These are phyloP conservation scores for Notarius quadriscutis DNA, from an alignment of 2,113 vertebrate species.

Conservation along the genomic window DNA sequence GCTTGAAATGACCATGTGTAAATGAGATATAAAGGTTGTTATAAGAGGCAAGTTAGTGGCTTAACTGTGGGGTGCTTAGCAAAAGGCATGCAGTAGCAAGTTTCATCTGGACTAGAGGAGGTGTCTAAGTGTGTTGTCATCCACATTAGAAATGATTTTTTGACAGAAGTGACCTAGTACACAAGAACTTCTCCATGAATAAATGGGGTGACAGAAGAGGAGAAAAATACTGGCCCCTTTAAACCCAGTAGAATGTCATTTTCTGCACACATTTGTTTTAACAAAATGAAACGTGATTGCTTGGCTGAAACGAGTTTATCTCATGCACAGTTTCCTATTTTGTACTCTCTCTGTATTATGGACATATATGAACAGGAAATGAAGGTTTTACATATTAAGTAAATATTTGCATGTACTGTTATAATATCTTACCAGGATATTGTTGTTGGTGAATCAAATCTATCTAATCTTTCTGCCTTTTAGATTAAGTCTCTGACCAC, in stretches of 20 bases:
- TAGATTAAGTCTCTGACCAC: constrained; percentile 26
- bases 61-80: background rate
- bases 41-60: background rate
- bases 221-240: background rate
- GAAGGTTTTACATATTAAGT: constrained; percentile 11
- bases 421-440: constrained; percentile 33
- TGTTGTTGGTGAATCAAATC: constrained; percentile 25
- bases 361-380: constrained; percentile 15
- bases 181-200: background rate
- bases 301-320: background rate
- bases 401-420: constrained; percentile 28
- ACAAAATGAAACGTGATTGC: background rate
- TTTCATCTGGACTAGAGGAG: background rate
- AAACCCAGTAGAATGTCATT: background rate
- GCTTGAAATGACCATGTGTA: background rate
- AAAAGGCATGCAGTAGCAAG: background rate
- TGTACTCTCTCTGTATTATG: background rate
- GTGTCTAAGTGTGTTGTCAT: background rate
- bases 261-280: constrained; percentile 5
- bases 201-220: background rate
- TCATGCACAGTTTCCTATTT: background rate
- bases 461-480: constrained; percentile 39
- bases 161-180: background rate
- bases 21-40: background rate
- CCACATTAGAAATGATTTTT: background rate